A percentile compares a stretch with the other conserved stretches of the same genome.
Conservation (phyloP, 2,888 invertebrate genomes). For the Himalopsyche tibetana region DNA sequence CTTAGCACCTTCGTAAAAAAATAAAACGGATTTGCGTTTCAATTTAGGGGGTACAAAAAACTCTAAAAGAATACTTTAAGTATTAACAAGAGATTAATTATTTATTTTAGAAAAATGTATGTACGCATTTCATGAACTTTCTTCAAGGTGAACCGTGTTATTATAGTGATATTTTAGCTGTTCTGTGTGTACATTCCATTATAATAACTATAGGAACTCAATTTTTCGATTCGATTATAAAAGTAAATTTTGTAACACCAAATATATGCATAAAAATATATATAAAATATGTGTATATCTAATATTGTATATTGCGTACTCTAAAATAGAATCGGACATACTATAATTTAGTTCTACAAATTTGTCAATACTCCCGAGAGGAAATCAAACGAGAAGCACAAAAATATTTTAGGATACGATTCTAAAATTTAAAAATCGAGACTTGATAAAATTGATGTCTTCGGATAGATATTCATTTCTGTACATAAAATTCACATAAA, state of each 20-base stretch:
- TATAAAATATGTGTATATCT: not conserved
- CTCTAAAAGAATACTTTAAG: not conserved
- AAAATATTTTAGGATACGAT: not conserved
- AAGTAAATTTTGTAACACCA: constrained; percentile 14
- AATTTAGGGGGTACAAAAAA: not conserved
- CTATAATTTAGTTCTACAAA: not conserved
- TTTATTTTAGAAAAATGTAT: constrained; percentile 24
- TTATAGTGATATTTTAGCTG: not conserved
- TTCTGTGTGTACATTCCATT: not conserved
- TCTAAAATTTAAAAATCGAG: not conserved
- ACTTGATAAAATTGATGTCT: not conserved
- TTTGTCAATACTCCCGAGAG: not conserved
- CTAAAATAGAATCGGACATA: constrained; percentile 7
- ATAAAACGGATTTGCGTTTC: not conserved
- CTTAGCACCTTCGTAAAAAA: not conserved
- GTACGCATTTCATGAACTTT: not conserved
- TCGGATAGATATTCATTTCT: not conserved
- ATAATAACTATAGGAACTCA: constrained; percentile 19
- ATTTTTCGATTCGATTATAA: not conserved
- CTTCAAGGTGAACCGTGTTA: not conserved
- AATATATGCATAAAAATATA: constrained; percentile 1
- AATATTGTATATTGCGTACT: constrained; percentile 9
- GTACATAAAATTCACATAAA: constrained; percentile 5
- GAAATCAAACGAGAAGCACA: not conserved
- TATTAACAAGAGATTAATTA: constrained; percentile 14